Percentiles rank a stretch among this genome's conserved stretches.
Evolutionary conservation across 2,113 vertebrate genomes (phyloP).

Genomic region (Sorex fumeus): DNA sequence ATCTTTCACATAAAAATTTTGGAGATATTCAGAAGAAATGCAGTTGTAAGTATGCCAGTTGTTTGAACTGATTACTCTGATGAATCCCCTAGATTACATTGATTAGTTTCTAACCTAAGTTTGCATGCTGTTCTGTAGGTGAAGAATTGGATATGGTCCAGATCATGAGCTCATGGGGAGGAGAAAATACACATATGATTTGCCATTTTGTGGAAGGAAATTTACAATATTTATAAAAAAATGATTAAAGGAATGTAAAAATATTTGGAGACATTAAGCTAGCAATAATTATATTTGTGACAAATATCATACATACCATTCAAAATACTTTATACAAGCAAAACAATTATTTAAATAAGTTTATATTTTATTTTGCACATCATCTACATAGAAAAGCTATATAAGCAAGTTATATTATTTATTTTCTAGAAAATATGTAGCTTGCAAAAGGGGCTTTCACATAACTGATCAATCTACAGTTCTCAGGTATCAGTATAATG

Average conservation of each 20-base stretch:
- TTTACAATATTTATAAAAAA: slow-evolving; percentile 53
- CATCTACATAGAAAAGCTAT: not conserved
- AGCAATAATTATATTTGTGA: not conserved
- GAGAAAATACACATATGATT: slow-evolving; percentile 76
- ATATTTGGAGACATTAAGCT: not conserved
- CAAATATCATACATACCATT: not conserved
- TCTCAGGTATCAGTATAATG: not conserved
- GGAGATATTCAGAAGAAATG: too few species aligned
- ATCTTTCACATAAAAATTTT: not conserved
- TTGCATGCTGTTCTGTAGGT: slow-evolving; percentile 99
- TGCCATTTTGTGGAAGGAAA: slow-evolving; percentile 59
- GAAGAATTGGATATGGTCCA: slow-evolving; percentile 98
- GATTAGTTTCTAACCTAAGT: too few species aligned
- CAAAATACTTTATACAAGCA: not conserved
- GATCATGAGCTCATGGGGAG: slow-evolving; percentile 95
- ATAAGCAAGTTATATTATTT: not conserved
- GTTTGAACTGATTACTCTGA: too few species aligned
- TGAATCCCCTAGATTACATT: too few species aligned
- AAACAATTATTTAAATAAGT: not conserved
- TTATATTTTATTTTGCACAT: not conserved
- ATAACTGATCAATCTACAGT: not conserved
- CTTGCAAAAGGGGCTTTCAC: not conserved
- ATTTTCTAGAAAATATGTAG: not conserved
- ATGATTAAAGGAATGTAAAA: not conserved
- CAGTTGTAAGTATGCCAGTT: too few species aligned